These are phyloP conservation scores for Acrobasis suavella DNA, from an alignment of 2,888 invertebrate genomes.

Conservation along the genomic window DNA sequence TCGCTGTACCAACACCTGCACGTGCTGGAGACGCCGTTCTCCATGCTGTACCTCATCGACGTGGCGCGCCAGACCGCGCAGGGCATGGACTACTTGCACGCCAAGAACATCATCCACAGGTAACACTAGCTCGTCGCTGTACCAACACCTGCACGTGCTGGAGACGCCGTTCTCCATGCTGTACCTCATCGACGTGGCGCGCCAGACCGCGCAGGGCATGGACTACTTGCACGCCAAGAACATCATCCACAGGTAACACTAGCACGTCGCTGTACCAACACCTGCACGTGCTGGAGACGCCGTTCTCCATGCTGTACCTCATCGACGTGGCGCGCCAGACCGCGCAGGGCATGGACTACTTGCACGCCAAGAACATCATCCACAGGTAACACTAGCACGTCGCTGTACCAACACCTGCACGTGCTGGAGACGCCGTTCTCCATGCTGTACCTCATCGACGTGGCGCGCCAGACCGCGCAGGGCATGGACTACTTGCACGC, in stretches of 20 bases:
- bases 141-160: constrained; percentile 97
- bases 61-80: constrained; percentile 98
- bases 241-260: constrained; percentile 89
- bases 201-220: constrained; percentile 99
- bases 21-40: constrained; percentile 96
- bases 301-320: constrained; percentile 94
- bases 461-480: constrained; percentile 98
- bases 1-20: constrained; percentile 98
- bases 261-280: constrained; percentile 98
- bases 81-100: constrained; percentile 99
- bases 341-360: constrained; percentile 99
- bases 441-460: constrained; percentile 95
- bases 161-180: constrained; percentile 96
- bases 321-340: constrained; percentile 98
- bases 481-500: constrained; percentile 99
- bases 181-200: constrained; percentile 96
- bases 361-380: constrained; percentile 99
- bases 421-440: constrained; percentile 97
- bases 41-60: constrained; percentile 95
- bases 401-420: constrained; percentile 98
- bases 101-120: constrained; percentile 96
- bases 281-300: constrained; percentile 96
- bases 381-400: constrained; percentile 88
- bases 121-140: constrained; percentile 93
- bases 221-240: constrained; percentile 99